phyloP scores from a whole-genome alignment of 1,140 invertebrate species.

The Yoshiicerus persimilis region DNA sequence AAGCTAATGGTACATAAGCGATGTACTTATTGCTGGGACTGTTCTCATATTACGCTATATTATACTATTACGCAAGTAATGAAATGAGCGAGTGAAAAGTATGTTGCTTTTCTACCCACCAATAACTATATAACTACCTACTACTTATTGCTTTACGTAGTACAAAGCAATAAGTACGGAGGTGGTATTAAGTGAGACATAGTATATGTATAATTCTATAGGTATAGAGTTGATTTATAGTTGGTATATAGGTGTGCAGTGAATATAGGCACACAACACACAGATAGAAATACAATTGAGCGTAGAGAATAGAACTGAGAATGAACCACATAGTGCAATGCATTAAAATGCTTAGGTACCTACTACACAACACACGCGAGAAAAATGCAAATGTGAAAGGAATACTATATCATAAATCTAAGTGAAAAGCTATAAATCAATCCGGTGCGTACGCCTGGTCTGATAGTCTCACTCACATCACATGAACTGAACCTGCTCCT shows the following conservation, averaged over 20 bases:
- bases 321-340: background rate
- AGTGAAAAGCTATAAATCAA: conserved; percentile 42
- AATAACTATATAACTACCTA: background rate
- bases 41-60: background rate
- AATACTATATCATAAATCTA: conserved; percentile 44
- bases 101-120: background rate
- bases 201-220: background rate
- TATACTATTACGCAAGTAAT: background rate
- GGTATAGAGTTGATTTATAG: background rate
- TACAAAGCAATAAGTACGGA: too few species aligned
- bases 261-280: background rate
- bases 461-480: conserved; percentile 31
- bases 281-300: background rate
- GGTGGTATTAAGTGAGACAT: background rate
- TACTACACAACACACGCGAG: conserved; percentile 32
- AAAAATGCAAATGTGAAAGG: conserved; percentile 45
- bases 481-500: conserved; percentile 10
- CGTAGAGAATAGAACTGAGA: too few species aligned
- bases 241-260: background rate
- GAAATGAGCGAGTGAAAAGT: background rate
- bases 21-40: background rate
- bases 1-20: background rate
- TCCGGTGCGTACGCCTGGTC: conserved; percentile 36
- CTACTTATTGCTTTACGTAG: too few species aligned
- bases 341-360: background rate